Conservation (phyloP, 35 echinoderm and acorn worm genomes). For the Diadema setosum region DNA sequence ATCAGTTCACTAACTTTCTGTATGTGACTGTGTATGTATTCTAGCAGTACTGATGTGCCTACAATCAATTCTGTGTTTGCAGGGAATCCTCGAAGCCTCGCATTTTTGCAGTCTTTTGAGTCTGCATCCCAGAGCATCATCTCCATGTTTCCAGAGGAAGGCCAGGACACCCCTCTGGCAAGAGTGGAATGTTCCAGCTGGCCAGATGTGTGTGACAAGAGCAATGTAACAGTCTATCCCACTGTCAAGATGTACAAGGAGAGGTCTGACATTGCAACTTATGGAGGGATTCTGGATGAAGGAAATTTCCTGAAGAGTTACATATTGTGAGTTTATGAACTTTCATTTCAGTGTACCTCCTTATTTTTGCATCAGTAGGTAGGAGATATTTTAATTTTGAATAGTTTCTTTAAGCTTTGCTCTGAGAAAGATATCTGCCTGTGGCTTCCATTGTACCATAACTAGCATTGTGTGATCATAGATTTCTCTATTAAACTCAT, state of each 20-base stretch:
- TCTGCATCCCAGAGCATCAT: constrained; percentile 25
- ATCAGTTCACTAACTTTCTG: too few species aligned
- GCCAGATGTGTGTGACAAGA: constrained; percentile 89
- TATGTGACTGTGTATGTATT: too few species aligned
- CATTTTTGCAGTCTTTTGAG: constrained; percentile 64
- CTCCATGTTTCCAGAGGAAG: background rate
- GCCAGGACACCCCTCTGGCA: constrained; percentile 45
- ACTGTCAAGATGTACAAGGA: constrained; percentile 58
- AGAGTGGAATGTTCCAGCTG: constrained; percentile 83
- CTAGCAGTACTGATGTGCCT: too few species aligned
- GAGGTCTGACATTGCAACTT: constrained; percentile 8
- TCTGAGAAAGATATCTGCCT: too few species aligned
- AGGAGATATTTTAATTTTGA: too few species aligned
- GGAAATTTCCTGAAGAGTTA: constrained; percentile 15
- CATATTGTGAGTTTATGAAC: constrained; percentile 57
- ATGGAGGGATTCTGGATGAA: constrained; percentile 50
- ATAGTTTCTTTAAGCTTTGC: too few species aligned
- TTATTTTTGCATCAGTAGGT: too few species aligned
- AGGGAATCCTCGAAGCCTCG: constrained; percentile 72
- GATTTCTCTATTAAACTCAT: too few species aligned
- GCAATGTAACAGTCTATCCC: constrained; percentile 81
- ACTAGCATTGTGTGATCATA: too few species aligned
- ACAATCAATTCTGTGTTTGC: too few species aligned
- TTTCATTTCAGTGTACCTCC: too few species aligned
- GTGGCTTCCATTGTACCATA: too few species aligned